Evolutionary conservation across 1,140 invertebrate species (phyloP), one percentile per base, ranked within the genome.

Genomic region (Monomorium pharaonis): DNA sequence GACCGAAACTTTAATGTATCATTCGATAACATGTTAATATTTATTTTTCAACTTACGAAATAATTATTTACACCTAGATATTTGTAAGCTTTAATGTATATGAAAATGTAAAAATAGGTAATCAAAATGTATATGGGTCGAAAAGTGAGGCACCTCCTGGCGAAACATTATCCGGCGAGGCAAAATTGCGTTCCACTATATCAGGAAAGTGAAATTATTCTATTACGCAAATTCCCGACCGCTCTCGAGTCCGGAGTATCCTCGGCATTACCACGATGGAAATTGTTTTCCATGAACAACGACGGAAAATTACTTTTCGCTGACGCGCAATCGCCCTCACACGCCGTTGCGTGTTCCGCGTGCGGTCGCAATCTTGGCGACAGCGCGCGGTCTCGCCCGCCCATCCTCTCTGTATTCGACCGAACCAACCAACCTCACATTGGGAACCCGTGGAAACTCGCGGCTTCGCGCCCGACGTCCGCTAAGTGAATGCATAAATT

Each of bases 401-500:
- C 16, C 42, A 24, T 27, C 21, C 37, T 5, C 16, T 9, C 5
- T 12, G 14, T 24, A n/a, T 37, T 70, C n/a, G 47, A 12, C 70
- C 24, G 18, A 16, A 30, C 37, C 16, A 16, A 30, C 37, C 16
- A 27, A 77, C 21, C 33, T n/a, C 18, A 24, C 42, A 14, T 74
- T 30, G 30, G 51, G 67, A 18, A 47, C 16, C 14, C 74, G n/a
- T 54, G 54, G 37, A 77, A 76, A 75, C 49, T 60, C 54, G 60
- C 78, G 27, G 62, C 54, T 76, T 30, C 47, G 56, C 65, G 56
- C 65, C 16, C 67, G 33, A 70, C 21, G 60, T 86, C 65, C 24
- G 77, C 69, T 86, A 92, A 92, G 89, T 91, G 90, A 91, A 90
- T 90, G 87, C 91, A 92, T 92, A 91, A 92, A 92, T 92, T 90